These are phyloP conservation scores for Megalonaias nervosa DNA, from an alignment of 1,140 invertebrate genomes.

Conservation along the genomic window DNA sequence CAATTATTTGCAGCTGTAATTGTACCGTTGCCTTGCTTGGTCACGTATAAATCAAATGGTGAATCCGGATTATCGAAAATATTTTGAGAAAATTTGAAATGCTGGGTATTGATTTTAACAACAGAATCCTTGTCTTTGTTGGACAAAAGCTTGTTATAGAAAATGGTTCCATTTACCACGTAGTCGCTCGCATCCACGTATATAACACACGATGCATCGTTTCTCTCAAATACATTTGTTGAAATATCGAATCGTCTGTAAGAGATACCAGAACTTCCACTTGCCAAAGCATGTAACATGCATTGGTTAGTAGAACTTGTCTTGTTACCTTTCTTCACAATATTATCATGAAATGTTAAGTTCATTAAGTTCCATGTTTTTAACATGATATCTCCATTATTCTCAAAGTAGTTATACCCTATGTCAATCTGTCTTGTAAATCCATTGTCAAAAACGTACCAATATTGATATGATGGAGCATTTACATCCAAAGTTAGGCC, in stretches of 20 bases:
- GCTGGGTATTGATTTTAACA: not conserved
- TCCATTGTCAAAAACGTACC: not conserved
- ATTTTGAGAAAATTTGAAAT: slow-evolving; percentile 6
- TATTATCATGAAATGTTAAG: slow-evolving; percentile 3
- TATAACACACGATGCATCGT: slow-evolving; percentile 2
- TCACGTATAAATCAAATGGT: slow-evolving; percentile 8
- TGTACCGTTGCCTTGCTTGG: not conserved
- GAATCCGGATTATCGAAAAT: slow-evolving; percentile 15
- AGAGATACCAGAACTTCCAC: not conserved
- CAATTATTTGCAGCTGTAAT: slow-evolving; percentile 14
- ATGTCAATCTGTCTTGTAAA: not conserved
- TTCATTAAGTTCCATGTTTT: slow-evolving; percentile 1
- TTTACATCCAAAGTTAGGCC: not conserved
- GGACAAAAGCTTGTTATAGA: not conserved
- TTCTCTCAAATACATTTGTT: slow-evolving; percentile 13
- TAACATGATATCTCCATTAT: slow-evolving; percentile 5
- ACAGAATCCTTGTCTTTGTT: slow-evolving; percentile 1
- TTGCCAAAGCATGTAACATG: not conserved
- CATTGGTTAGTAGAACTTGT: not conserved
- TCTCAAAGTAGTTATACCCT: slow-evolving; percentile 6
- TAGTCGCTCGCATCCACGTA: not conserved
- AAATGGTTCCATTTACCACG: not conserved
- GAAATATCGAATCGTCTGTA: slow-evolving; percentile 10
- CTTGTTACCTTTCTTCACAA: not conserved
- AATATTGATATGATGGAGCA: not conserved